Evolutionary conservation across 92 coral and sea anemone genomes (phyloP).

Genomic region (Pocillopora meandrina): DNA sequence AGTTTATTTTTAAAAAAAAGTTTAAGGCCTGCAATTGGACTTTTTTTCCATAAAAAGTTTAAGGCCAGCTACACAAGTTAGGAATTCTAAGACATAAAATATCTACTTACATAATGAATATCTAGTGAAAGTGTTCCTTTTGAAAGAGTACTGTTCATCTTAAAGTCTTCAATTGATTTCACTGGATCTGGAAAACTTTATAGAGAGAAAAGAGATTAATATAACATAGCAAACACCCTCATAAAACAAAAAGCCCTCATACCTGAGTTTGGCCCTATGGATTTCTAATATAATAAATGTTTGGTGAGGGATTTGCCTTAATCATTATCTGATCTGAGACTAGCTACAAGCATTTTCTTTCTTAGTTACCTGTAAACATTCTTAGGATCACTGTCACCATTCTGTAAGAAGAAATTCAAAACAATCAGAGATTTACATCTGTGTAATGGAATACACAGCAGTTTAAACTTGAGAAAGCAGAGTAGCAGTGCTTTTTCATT

Average conservation of each 20-base stretch:
- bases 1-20: no score
- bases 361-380: slow-evolving; percentile 48
- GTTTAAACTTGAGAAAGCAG: neutral
- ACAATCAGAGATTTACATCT: neutral
- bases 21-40: no score
- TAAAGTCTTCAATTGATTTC: slow-evolving; percentile 22
- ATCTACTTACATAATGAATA: slow-evolving; percentile 57
- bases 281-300: no score
- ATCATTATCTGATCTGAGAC: neutral
- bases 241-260: no score
- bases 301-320: no score
- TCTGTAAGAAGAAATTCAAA: slow-evolving; percentile 16
- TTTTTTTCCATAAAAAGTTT: no score
- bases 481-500: no score
- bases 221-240: no score
- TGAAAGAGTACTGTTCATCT: slow-evolving; percentile 16
- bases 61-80: no score
- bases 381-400: slow-evolving; percentile 47
- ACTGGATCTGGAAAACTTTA: slow-evolving; percentile 63
- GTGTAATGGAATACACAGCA: neutral
- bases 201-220: neutral
- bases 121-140: slow-evolving; percentile 52
- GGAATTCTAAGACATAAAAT: neutral
- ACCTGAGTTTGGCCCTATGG: no score
- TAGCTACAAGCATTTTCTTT: neutral